These are phyloP conservation scores for Beris morrisii DNA, from an alignment of 2,888 invertebrate genomes.

Conservation along the genomic window DNA sequence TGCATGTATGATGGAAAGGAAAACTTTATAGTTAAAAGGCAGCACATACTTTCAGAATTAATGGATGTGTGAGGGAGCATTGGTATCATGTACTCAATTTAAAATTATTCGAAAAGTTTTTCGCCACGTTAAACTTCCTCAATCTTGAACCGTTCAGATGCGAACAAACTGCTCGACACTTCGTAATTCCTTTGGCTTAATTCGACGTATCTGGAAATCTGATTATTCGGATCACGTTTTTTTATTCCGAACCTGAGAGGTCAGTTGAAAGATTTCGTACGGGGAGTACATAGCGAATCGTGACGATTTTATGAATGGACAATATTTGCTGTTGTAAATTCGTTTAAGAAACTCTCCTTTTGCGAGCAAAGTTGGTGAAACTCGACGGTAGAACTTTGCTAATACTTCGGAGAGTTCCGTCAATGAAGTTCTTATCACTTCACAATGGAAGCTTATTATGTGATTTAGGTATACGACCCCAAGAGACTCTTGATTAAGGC, in stretches of 20 bases:
- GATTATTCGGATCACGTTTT: constrained; percentile 28
- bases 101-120: constrained; percentile 29
- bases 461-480: too few relatives aligned
- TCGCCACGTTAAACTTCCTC: constrained; percentile 23
- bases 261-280: constrained; percentile 5
- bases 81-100: constrained; percentile 28
- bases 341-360: constrained; percentile 30
- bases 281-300: constrained; percentile 23
- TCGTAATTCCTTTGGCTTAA: constrained; percentile 13
- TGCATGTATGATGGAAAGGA: too few relatives aligned
- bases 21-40: too few relatives aligned
- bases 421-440: constrained; percentile 17
- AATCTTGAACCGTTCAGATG: constrained; percentile 12
- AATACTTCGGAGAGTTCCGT: background rate
- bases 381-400: background rate
- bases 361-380: background rate
- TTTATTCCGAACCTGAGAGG: constrained; percentile 20
- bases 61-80: constrained; percentile 20
- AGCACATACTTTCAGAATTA: constrained; percentile 6
- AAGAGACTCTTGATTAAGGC: too few relatives aligned
- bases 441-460: constrained; percentile 20
- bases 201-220: constrained; percentile 6
- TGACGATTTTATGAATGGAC: constrained; percentile 35
- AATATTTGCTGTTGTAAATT: constrained; percentile 33
- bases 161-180: constrained; percentile 14